phyloP scores from a whole-genome alignment of 2,797 vertebrate species.

The Hypotaenidia okinawae region DNA sequence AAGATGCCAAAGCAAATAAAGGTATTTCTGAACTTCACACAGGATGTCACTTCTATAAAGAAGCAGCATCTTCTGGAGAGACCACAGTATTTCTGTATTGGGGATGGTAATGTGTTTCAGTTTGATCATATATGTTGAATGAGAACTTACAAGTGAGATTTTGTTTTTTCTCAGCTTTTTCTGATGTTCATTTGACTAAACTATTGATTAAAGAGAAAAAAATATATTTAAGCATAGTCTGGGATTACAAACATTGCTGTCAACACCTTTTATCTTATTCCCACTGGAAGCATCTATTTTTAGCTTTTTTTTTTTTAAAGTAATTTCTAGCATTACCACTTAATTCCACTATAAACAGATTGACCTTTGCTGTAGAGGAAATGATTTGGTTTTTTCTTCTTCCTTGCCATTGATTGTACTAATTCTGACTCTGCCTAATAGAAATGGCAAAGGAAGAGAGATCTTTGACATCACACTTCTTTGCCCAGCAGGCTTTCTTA shows the following conservation, averaged over 20 bases:
- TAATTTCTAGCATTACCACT: neutral
- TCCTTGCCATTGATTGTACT: neutral
- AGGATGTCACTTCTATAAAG: neutral
- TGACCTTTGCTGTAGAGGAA: neutral
- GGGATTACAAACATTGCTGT: neutral
- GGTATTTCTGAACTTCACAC: neutral
- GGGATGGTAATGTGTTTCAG: neutral
- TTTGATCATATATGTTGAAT: neutral
- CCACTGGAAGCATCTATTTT: neutral
- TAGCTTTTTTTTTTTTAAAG: neutral
- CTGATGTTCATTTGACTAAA: neutral
- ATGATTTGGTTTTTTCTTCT: neutral
- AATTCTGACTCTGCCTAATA: neutral
- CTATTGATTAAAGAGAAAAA: neutral
- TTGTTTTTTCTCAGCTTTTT: neutral
- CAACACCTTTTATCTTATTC: neutral
- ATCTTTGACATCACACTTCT: neutral
- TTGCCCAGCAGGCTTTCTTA: slow-evolving; percentile 13
- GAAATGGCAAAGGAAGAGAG: neutral
- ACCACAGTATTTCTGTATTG: neutral
- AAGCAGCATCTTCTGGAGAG: neutral
- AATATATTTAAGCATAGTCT: neutral
- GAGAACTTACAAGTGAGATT: neutral
- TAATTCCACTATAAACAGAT: neutral
- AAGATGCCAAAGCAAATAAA: neutral